Percentiles rank a stretch among this genome's conserved stretches.
Evolutionary conservation across 2,113 vertebrate species (phyloP).

Genomic region (Atlantisia rogersi): DNA sequence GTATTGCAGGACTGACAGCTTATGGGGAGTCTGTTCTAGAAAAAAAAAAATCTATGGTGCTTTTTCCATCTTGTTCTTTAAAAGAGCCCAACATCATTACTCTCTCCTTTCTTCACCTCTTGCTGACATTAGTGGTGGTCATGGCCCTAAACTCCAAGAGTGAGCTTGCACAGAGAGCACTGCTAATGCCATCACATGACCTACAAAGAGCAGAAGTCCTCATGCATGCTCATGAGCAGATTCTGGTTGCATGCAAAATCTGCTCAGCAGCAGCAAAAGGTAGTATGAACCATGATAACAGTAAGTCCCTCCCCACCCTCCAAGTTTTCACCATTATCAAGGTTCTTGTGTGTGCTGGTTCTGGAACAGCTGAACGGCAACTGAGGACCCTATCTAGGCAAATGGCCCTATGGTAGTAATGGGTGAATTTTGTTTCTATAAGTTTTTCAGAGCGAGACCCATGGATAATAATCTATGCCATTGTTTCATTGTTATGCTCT

Average conservation of each 20-base stretch:
- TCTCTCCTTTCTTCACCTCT: background rate
- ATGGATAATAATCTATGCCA: background rate
- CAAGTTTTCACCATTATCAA: background rate
- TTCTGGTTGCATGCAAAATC: background rate
- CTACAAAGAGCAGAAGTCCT: background rate
- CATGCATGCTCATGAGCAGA: background rate
- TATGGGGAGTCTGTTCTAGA: background rate
- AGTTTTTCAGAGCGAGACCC: background rate
- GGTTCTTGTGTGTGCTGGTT: background rate
- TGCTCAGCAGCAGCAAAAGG: background rate
- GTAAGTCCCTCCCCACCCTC: background rate
- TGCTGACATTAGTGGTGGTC: background rate
- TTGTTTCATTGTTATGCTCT: background rate
- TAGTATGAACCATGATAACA: background rate
- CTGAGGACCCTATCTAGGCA: background rate
- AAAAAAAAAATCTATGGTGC: background rate
- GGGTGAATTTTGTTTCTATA: background rate
- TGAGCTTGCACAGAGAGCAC: background rate
- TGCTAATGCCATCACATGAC: accelerated
- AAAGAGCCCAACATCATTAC: background rate
- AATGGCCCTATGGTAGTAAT: background rate
- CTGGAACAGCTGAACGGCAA: background rate
- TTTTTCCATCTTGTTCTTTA: background rate
- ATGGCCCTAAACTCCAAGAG: background rate
- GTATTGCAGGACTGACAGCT: background rate